Base-by-base conservation (phyloP, 2,113 vertebrate genomes). In the Acanthochromis polyacanthus region DNA sequence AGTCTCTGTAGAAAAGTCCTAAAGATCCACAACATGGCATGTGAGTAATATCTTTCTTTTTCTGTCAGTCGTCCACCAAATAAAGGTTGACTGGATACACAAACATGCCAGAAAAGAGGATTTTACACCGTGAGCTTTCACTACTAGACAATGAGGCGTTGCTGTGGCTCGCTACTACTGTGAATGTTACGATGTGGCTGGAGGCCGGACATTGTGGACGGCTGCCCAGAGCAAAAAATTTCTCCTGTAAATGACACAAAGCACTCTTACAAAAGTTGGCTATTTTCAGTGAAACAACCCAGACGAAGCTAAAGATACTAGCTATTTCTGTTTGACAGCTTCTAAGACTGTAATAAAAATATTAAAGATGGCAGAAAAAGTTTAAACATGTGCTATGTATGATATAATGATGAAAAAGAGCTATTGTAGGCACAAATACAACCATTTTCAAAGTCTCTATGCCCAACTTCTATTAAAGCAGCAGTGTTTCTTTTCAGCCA, bases 181-280 rank as follows among this genome's bases (percentile, higher is more conserved):
- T 59, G 62, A 86, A 68, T 30, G 53, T 80, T 75, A 81, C 78
- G 75, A 48, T 65, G 75, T 65, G 70, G 71, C 81, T 72, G 68
- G 74, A 75, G 23, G 50, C 59, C 20, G 83, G 69, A 85, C 83
- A 76, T 74, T 57, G 52, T 88, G 83, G 70, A 80, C 75, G 23
- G 56, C 66, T 82, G 84, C 89, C 90, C 43, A 20, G 70, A 73
- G 58, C 51, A 15, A 20, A 20, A 66, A 59, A 66, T 73, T 75
- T 87, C 75, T 82, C 78, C 67, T 80, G 63, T 60, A 77, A 83
- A 80, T 56, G 75, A 73, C 83, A 83, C 86, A 88, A 71, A 79
- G 63, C 70, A 52, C 19, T 59, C 80, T 84, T 38, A 78, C 72
- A 82, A 85, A 83, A 61, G 78, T 57, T 56, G 40, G 28, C 82